Evolutionary conservation across 2,113 vertebrate genomes (phyloP), one percentile per base, ranked within the genome.

Genomic region (Anoura caudifer): DNA sequence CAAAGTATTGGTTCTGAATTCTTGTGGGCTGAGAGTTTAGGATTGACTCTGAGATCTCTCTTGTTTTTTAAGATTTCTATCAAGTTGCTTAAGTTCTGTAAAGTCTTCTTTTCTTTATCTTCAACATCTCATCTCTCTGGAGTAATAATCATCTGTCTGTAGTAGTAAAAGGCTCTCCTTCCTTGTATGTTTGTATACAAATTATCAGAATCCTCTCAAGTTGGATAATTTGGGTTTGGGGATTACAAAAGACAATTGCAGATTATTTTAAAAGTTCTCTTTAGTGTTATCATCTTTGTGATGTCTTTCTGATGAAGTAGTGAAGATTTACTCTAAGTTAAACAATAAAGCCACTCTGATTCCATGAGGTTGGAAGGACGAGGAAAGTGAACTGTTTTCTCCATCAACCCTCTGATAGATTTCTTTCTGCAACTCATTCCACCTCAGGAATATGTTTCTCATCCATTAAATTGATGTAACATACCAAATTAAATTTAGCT

Each of bases 371-470:
- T 90, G 76, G 82, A 91, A 91, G 69, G 63, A 79, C 26, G 41
- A 26, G n/a, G 82, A 95, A 91, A 77, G 38, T 33, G 79, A 20
- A 43, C 81, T 96, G 85, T 31, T 79, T 93, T 86, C 75, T 45
- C 87, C 75, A 65, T 93, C 69, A 86, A 0, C 43, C 12, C 19
- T 88, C 76, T 81, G 91, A 77, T 26, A 76, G 31, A 79, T 73
- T 91, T 86, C 82, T 73, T 87, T 94, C 87, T 96, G 47, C n/a
- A 75, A 6, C n/a, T 93, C 83, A 56, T 76, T 83, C 79, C 41
- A 22, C 52, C 38, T 82, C 65, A 93, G 83, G 19, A 63, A 73
- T 63, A 43, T 65, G 31, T 61, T 61, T 77, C 81, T 92, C 87
- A 52, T 70, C 75, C 91, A 67, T 76, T 79, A 93, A 86, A 69